Base-by-base conservation (phyloP, 2,888 invertebrate genomes). In the Mesoligia furuncula region DNA sequence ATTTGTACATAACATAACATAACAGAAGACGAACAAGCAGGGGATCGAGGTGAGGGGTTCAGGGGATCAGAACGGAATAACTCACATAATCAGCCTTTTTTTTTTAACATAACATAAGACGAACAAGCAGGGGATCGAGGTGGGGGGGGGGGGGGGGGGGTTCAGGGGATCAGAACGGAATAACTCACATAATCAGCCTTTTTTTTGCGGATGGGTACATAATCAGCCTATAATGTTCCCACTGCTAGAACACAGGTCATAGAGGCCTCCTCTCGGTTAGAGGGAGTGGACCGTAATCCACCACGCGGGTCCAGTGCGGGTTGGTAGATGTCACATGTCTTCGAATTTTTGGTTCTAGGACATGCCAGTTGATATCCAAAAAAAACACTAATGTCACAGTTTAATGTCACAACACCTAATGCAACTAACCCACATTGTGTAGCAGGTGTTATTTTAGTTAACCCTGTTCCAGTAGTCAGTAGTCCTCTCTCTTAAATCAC, bases 401-500 rank as follows among this genome's bases (percentile, higher is more conserved):
- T 79, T 68, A 51, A 79, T 84, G 86, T 79, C 83, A 80, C 83
- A 77, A 81, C 71, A 85, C 20, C 48, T 75, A 84, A 81, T 85
- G 83, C 80, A 81, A 78, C 81, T 85, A 85, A 85, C 85, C 85
- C 68, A 88, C 65, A 80, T 87, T 84, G 81, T 85, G 75, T 72
- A 83, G 87, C 92, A 91, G 90, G 88, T 91, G 90, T 91, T 91
- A 90, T 91, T 87, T 90, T 88, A 86, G 89, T 85, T 90, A 90
- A 84, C 85, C 90, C 85, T 91, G 88, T 90, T 90, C 88, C 90
- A 88, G 90, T 90, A 89, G 89, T 87, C 90, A 88, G 90, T 90
- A 89, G 89, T 88, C 83, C 83, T 76, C 91, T 88, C 91, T 88
- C 82, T 84, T 84, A 93, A 93, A 94, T 93, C 88, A 92, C 93